Percentiles rank a stretch among this genome's conserved stretches.
These are phyloP conservation scores for Lepisosteus oculatus DNA, from an alignment of 2,113 vertebrate species.

Conservation along the genomic window DNA sequence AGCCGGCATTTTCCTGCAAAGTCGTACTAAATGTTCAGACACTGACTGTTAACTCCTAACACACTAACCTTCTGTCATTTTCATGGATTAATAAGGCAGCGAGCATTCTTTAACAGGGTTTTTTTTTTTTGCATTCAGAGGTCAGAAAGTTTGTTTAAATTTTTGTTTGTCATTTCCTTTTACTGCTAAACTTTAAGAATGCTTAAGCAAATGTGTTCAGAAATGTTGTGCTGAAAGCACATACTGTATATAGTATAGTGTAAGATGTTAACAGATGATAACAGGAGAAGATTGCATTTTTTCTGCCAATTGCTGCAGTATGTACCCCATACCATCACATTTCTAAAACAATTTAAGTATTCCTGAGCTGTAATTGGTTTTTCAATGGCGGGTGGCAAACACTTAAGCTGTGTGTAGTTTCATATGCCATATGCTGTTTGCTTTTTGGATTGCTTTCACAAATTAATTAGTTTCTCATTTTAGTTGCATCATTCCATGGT, in stretches of 20 bases:
- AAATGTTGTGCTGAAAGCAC: no score
- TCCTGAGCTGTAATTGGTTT: no score
- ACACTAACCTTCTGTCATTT: conserved; percentile 38
- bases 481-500: no score
- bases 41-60: conserved; percentile 38
- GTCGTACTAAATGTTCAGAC: conserved; percentile 48
- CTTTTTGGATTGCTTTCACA: no score
- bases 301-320: not conserved
- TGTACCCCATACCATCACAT: not conserved
- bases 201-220: no score
- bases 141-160: not conserved
- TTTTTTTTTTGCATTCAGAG: not conserved
- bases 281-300: not conserved
- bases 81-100: conserved; percentile 18
- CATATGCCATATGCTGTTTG: not conserved
- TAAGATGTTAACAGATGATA: not conserved
- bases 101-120: no score
- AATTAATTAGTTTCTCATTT: no score
- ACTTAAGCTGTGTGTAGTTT: not conserved
- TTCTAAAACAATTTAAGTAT: no score
- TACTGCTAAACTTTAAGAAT: no score
- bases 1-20: conserved; percentile 33
- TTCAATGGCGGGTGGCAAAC: no score
- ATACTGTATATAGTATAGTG: no score
- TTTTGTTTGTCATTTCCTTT: no score